Percentiles rank a stretch among this genome's conserved stretches.
These are phyloP conservation scores for Galerucella pusilla DNA, from an alignment of 2,888 invertebrate genomes.

Conservation along the genomic window DNA sequence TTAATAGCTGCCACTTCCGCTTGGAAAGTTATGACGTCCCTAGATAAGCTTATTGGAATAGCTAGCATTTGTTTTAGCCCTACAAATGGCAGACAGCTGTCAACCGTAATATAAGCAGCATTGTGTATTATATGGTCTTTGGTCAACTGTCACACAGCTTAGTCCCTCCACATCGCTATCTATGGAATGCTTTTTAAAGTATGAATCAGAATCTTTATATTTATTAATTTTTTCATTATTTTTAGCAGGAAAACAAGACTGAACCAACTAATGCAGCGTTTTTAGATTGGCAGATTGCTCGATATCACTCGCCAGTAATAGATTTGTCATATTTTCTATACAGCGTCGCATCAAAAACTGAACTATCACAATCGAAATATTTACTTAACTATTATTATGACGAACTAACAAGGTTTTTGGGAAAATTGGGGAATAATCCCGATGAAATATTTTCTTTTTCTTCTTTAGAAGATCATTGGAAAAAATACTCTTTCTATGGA, in stretches of 20 bases:
- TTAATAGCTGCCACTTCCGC: too few species aligned
- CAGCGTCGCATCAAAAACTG: slow-evolving; percentile 15
- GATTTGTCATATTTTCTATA: slow-evolving; percentile 31
- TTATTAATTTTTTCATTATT: background rate
- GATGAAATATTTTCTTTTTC: slow-evolving; percentile 16
- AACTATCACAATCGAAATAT: slow-evolving; percentile 8
- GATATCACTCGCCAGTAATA: slow-evolving; percentile 24
- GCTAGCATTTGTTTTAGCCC: too few species aligned
- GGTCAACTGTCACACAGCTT: too few species aligned
- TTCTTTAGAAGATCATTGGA: slow-evolving; percentile 25
- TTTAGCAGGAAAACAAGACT: slow-evolving; percentile 18
- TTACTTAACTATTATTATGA: slow-evolving; percentile 27
- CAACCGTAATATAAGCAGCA: too few species aligned
- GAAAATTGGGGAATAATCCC: slow-evolving; percentile 21
- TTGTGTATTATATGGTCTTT: too few species aligned
- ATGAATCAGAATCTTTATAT: background rate
- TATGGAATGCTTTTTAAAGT: too few species aligned
- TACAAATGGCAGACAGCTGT: too few species aligned
- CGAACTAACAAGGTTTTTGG: slow-evolving; percentile 8
- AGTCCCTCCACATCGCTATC: too few species aligned
- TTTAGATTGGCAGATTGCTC: slow-evolving; percentile 33
- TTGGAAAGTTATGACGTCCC: too few species aligned
- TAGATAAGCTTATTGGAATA: too few species aligned
- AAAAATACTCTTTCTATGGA: slow-evolving; percentile 32
- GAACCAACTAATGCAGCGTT: slow-evolving; percentile 22